Percentiles rank a stretch among this genome's conserved stretches.
Conservation (phyloP, 2,113 vertebrate genomes). For the Acrocephalus arundinaceus region DNA sequence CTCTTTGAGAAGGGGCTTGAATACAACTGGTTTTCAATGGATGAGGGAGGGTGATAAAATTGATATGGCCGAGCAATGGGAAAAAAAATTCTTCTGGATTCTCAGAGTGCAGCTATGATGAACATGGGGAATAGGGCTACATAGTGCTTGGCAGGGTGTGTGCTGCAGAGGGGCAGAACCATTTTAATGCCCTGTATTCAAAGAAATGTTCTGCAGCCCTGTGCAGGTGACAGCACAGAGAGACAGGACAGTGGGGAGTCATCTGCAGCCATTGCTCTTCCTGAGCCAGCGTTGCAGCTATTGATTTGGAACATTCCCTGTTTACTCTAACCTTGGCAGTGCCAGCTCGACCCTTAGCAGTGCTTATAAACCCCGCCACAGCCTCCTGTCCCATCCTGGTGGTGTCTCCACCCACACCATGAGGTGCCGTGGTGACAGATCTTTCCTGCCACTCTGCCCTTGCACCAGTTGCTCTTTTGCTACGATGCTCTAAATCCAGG, state of each 20-base stretch:
- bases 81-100: not conserved
- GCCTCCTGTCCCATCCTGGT: not conserved
- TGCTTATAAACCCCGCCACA: not conserved
- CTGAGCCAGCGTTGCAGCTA: not conserved
- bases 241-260: not conserved
- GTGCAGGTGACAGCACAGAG: not conserved
- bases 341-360: constrained; percentile 1
- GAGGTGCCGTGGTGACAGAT: not conserved
- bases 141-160: not conserved
- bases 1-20: not conserved
- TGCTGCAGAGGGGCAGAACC: not conserved
- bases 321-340: constrained; percentile 44
- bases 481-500: not conserved
- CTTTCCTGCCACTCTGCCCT: not conserved
- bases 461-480: not conserved
- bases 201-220: not conserved
- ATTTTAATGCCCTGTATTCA: not conserved
- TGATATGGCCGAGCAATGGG: not conserved
- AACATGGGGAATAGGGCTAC: not conserved
- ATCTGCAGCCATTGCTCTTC: not conserved
- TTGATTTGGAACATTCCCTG: constrained; percentile 38
- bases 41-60: not conserved
- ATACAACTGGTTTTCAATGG: not conserved
- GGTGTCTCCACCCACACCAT: not conserved
- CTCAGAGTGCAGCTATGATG: rapidly evolving